Evolutionary conservation across 2,797 vertebrate genomes (phyloP).

Genomic region (Aplochiton taeniatus): DNA sequence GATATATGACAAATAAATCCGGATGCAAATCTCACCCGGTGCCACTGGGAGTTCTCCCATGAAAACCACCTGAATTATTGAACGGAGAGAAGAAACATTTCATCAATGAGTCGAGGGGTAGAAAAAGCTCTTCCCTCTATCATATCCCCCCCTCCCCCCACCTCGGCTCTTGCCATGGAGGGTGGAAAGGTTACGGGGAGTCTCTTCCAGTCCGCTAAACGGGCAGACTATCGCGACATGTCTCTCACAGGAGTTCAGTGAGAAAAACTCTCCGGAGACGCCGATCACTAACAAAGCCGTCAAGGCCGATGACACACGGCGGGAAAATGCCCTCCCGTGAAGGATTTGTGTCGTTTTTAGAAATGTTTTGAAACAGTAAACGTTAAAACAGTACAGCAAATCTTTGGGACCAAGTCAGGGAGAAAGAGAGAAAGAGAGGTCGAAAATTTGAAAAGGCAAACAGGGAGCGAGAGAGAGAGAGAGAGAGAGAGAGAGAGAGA

Average conservation of each 20-base stretch:
- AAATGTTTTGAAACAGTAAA: no score
- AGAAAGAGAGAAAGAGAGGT: background rate
- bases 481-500: background rate
- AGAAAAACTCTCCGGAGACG: no score
- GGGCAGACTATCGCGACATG: no score
- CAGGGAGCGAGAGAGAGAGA: background rate
- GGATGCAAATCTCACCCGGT: conserved; percentile 81
- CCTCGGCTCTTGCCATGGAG: conserved; percentile 4
- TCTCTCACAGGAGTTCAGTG: no score
- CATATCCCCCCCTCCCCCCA: conserved; percentile 39
- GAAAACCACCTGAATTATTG: conserved; percentile 80
- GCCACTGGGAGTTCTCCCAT: conserved; percentile 79
- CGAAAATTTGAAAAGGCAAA: conserved; percentile 5
- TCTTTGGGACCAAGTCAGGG: no score
- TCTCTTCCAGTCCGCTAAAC: no score
- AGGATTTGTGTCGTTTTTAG: no score
- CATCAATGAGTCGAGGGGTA: conserved; percentile 74
- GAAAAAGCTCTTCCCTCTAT: conserved; percentile 55
- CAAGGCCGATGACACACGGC: no score
- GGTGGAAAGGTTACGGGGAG: background rate
- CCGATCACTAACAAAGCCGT: no score
- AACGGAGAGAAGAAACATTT: conserved; percentile 78
- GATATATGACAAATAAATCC: conserved; percentile 86
- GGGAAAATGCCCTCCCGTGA: no score
- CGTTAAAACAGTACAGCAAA: no score